Evolutionary conservation across 2,888 invertebrate species (phyloP).

Genomic region (Ypsolopha scabrella): DNA sequence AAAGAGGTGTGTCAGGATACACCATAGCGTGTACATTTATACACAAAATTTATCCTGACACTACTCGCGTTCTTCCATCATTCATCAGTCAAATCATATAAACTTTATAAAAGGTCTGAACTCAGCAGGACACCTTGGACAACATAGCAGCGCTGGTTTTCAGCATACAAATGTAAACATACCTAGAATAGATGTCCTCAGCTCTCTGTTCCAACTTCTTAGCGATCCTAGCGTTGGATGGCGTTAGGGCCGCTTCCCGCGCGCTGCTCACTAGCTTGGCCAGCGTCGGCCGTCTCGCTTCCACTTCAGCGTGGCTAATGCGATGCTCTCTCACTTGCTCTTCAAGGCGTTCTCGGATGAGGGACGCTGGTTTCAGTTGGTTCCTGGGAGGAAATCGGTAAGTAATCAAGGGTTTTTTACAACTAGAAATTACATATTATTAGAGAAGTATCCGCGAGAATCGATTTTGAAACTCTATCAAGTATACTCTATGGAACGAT

Average conservation of each 20-base stretch:
- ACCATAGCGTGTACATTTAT: too few relatives aligned
- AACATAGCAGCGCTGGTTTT: too few relatives aligned
- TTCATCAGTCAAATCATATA: too few relatives aligned
- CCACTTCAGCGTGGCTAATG: slow-evolving; percentile 84
- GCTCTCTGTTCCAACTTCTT: slow-evolving; percentile 91
- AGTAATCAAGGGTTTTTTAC: not conserved
- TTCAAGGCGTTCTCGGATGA: slow-evolving; percentile 88
- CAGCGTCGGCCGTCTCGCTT: slow-evolving; percentile 87
- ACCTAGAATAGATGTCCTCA: slow-evolving; percentile 82
- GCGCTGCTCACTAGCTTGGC: slow-evolving; percentile 85
- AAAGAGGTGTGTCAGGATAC: too few relatives aligned
- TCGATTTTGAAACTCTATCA: too few relatives aligned
- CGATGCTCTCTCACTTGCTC: slow-evolving; percentile 92
- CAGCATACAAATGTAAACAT: not conserved
- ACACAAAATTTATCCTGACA: too few relatives aligned
- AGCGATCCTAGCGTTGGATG: slow-evolving; percentile 88
- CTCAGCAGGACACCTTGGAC: too few relatives aligned
- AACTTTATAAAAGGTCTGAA: too few relatives aligned
- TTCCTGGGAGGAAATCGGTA: slow-evolving; percentile 35
- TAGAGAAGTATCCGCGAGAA: too few relatives aligned
- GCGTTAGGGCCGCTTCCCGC: slow-evolving; percentile 81
- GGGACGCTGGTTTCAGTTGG: slow-evolving; percentile 85
- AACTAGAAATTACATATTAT: not conserved
- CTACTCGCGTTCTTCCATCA: too few relatives aligned
- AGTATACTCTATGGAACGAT: not conserved